These are phyloP conservation scores for Rynchops niger DNA, from an alignment of 2,113 vertebrate genomes.

Conservation along the genomic window DNA sequence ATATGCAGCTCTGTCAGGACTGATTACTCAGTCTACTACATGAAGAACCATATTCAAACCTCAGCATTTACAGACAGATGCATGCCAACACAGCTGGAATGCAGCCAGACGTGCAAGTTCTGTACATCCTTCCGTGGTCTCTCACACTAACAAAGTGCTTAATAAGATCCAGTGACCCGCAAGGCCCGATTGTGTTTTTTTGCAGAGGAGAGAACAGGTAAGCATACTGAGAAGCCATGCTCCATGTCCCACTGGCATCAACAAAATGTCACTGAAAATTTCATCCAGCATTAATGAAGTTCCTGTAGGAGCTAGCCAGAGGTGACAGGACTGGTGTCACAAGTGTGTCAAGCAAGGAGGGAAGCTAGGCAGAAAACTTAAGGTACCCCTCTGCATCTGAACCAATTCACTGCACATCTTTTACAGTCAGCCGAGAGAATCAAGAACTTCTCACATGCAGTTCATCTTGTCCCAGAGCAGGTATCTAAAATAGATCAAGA, in stretches of 20 bases:
- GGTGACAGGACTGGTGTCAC: not conserved
- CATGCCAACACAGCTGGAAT: not conserved
- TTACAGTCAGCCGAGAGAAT: not conserved
- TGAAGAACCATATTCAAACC: slow-evolving; percentile 6
- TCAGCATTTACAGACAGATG: not conserved
- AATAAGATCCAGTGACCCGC: not conserved
- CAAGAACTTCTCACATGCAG: not conserved
- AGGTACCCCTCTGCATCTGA: not conserved
- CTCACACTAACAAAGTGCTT: not conserved
- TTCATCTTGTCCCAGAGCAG: not conserved
- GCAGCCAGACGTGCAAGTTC: not conserved
- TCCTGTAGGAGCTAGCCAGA: not conserved
- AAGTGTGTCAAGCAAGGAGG: not conserved
- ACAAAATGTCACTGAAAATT: not conserved
- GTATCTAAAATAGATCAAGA: slow-evolving; percentile 32
- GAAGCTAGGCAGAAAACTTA: not conserved
- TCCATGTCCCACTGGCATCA: not conserved
- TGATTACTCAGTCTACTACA: slow-evolving; percentile 40
- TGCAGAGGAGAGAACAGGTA: not conserved
- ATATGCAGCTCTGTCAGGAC: slow-evolving; percentile 55
- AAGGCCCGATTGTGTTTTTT: not conserved
- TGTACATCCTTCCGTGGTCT: not conserved
- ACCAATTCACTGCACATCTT: not conserved
- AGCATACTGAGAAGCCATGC: not conserved
- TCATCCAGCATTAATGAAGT: not conserved